These are phyloP conservation scores for Philopotamus ludificatus DNA, from an alignment of 1,140 invertebrate species.

Conservation along the genomic window DNA sequence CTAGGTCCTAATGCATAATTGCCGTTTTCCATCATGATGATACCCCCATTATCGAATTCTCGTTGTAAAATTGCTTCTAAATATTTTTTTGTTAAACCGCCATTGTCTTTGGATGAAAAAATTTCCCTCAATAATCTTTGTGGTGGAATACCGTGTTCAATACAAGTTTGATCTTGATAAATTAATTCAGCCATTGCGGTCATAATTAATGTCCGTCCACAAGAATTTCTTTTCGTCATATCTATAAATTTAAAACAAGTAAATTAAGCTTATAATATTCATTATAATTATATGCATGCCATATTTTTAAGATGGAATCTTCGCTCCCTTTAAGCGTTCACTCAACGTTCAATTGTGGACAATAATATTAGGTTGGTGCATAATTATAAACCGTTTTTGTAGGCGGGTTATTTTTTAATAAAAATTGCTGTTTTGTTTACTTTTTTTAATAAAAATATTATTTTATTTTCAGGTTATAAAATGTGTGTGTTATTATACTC, in stretches of 20 bases:
- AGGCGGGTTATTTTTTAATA: no score
- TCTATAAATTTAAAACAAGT: neutral
- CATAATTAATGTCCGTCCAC: slow-evolving; percentile 52
- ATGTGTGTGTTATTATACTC: no score
- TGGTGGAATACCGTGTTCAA: slow-evolving; percentile 68
- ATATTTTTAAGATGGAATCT: no score
- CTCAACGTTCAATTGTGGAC: no score
- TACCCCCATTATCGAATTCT: slow-evolving; percentile 64
- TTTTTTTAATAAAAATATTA: no score
- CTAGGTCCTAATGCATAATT: slow-evolving; percentile 64
- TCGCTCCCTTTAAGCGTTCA: no score
- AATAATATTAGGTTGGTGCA: no score
- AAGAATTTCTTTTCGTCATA: neutral
- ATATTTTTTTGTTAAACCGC: slow-evolving; percentile 64
- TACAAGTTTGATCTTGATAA: slow-evolving; percentile 67
- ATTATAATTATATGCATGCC: no score
- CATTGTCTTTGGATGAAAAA: slow-evolving; percentile 59
- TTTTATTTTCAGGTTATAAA: no score
- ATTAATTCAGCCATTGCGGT: slow-evolving; percentile 68
- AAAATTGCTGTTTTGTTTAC: no score
- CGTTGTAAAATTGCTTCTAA: slow-evolving; percentile 65
- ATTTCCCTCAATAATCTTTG: slow-evolving; percentile 64
- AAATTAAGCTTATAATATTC: no score
- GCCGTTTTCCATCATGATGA: slow-evolving; percentile 66
- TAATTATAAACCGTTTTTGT: no score